phyloP scores from a whole-genome alignment of 92 coral and sea anemone genomes.

The Porites rus region DNA sequence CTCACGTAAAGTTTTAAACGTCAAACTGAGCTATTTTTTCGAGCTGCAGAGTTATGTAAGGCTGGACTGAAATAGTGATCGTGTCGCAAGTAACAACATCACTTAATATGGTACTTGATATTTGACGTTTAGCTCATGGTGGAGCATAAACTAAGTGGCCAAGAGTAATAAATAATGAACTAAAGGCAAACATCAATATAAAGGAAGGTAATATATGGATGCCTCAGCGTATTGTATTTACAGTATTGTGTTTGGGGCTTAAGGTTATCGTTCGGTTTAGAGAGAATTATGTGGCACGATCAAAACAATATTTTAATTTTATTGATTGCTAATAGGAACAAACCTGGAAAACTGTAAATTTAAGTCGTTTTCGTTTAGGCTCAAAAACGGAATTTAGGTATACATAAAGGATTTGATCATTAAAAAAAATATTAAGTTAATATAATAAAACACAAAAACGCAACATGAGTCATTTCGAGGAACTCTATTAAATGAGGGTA shows the following conservation, averaged over 20 bases:
- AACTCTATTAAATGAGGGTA: not conserved
- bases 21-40: not conserved
- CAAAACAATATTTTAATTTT: not conserved
- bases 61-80: conserved; percentile 3
- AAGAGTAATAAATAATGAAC: conserved; percentile 45
- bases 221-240: not conserved
- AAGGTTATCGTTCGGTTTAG: conserved; percentile 37
- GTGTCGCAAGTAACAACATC: conserved; percentile 32
- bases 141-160: conserved; percentile 56
- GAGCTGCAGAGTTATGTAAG: not conserved
- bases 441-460: not conserved
- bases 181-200: conserved; percentile 28
- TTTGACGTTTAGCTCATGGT: conserved; percentile 45
- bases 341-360: not conserved
- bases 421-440: not conserved
- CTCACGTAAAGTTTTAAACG: conserved; percentile 5
- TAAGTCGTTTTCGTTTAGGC: not conserved
- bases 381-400: not conserved
- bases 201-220: conserved; percentile 41
- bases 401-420: too few species aligned
- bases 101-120: conserved; percentile 41
- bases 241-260: conserved; percentile 29
- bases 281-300: conserved; percentile 23
- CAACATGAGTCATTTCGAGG: conserved; percentile 20
- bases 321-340: not conserved